Evolutionary conservation across 2,888 invertebrate genomes (phyloP).

Genomic region (Volucella bombylans): DNA sequence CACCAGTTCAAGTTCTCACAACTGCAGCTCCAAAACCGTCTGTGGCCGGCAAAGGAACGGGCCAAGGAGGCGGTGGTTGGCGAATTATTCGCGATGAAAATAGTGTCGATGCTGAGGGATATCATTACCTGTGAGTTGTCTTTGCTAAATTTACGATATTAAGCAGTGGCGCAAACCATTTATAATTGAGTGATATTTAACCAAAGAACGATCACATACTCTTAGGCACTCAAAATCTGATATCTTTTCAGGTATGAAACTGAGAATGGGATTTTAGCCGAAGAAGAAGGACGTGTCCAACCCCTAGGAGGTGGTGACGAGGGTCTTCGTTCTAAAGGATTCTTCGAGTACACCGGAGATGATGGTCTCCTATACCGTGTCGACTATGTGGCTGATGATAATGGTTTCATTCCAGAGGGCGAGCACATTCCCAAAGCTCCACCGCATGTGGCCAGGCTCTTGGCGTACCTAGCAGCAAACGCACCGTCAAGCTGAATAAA

Average conservation of each 20-base stretch:
- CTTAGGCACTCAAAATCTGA: slow-evolving; percentile 32
- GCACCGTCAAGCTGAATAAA: slow-evolving; percentile 66
- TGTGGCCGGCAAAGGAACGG: slow-evolving; percentile 78
- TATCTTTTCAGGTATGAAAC: slow-evolving; percentile 83
- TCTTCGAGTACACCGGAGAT: slow-evolving; percentile 87
- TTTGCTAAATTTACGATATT: slow-evolving; percentile 52
- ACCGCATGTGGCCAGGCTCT: slow-evolving; percentile 86
- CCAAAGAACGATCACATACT: slow-evolving; percentile 39
- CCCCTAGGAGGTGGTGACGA: slow-evolving; percentile 83
- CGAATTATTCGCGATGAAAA: slow-evolving; percentile 84
- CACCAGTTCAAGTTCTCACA: slow-evolving; percentile 63
- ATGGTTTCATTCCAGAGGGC: slow-evolving; percentile 83
- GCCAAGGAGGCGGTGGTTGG: slow-evolving; percentile 82
- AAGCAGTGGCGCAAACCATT: slow-evolving; percentile 35
- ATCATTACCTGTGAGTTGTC: slow-evolving; percentile 84
- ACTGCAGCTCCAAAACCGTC: slow-evolving; percentile 63
- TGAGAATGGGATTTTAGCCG: slow-evolving; percentile 84
- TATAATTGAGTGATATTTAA: neutral
- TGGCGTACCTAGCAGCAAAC: slow-evolving; percentile 85
- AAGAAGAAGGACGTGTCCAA: slow-evolving; percentile 85
- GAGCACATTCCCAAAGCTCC: slow-evolving; percentile 83
- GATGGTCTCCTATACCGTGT: slow-evolving; percentile 84
- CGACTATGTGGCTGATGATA: slow-evolving; percentile 84
- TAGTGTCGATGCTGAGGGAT: slow-evolving; percentile 84
- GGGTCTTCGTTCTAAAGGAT: slow-evolving; percentile 86